Percentiles rank a stretch among this genome's conserved stretches.
Conservation (phyloP, 2,113 vertebrate genomes). For the Acrocephalus arundinaceus region DNA sequence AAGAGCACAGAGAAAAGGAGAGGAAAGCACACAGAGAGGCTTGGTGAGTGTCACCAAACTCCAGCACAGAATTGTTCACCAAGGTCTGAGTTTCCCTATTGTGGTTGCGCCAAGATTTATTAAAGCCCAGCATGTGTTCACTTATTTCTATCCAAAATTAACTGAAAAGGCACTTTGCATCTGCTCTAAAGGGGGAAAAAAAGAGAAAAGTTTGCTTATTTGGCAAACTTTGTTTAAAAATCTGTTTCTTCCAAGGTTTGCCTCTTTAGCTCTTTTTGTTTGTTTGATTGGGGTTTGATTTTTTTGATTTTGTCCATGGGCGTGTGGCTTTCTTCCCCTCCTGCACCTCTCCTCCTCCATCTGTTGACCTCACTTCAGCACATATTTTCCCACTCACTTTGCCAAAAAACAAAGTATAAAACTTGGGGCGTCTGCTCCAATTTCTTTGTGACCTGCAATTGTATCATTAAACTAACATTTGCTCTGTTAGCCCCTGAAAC, state of each 20-base stretch:
- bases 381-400: conserved; percentile 66
- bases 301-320: background rate
- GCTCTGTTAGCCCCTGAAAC: conserved; percentile 50
- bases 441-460: conserved; percentile 58
- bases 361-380: conserved; percentile 69
- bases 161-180: conserved; percentile 74
- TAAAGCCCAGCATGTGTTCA: conserved; percentile 71
- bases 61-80: conserved; percentile 35
- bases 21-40: background rate
- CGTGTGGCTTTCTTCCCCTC: conserved; percentile 15
- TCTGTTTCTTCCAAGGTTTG: conserved; percentile 73
- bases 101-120: conserved; percentile 69
- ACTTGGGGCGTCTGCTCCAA: conserved; percentile 47
- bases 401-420: conserved; percentile 65
- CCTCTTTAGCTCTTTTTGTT: conserved; percentile 38
- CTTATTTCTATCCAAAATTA: conserved; percentile 68
- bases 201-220: conserved; percentile 57
- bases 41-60: conserved; percentile 37
- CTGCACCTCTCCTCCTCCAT: conserved; percentile 66
- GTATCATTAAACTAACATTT: conserved; percentile 58
- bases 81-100: conserved; percentile 45
- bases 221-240: conserved; percentile 76
- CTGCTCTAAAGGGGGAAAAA: conserved; percentile 28
- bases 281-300: background rate
- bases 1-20: background rate